phyloP scores from a whole-genome alignment of 2,797 vertebrate species.

The Siniperca obscura region DNA sequence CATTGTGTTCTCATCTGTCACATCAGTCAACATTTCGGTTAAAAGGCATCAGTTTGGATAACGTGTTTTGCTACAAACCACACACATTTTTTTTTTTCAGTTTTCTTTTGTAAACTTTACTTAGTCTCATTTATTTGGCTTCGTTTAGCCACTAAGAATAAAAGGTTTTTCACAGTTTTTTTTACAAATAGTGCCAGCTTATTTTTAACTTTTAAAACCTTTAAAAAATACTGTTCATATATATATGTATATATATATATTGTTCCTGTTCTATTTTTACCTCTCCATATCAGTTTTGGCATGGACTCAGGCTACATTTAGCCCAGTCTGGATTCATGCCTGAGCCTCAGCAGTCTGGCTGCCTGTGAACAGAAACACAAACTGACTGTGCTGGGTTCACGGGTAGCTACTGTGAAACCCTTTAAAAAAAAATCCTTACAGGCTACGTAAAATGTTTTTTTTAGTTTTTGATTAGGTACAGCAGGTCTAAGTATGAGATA shows the following conservation, averaged over 20 bases:
- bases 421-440: slow-evolving; percentile 5
- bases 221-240: not conserved
- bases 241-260: not conserved
- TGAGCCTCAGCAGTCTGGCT: slow-evolving; percentile 9
- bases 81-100: not conserved
- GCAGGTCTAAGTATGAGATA: not conserved
- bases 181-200: not conserved
- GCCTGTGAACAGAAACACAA: slow-evolving; percentile 15
- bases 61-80: not conserved
- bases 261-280: slow-evolving; percentile 35
- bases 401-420: slow-evolving; percentile 5
- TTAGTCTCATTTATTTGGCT: not conserved
- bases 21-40: not conserved
- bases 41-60: not conserved
- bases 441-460: not conserved
- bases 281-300: slow-evolving; percentile 5
- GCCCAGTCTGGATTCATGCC: not conserved
- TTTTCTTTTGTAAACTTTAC: not conserved
- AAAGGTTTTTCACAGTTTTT: not conserved
- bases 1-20: not conserved
- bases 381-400: slow-evolving; percentile 9
- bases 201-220: too few relatives aligned
- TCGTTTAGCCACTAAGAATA: not conserved
- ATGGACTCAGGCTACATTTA: slow-evolving; percentile 34
- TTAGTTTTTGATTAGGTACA: not conserved